These are phyloP conservation scores for Rhizomys pruinosus DNA, from an alignment of 2,113 vertebrate species.

Conservation along the genomic window DNA sequence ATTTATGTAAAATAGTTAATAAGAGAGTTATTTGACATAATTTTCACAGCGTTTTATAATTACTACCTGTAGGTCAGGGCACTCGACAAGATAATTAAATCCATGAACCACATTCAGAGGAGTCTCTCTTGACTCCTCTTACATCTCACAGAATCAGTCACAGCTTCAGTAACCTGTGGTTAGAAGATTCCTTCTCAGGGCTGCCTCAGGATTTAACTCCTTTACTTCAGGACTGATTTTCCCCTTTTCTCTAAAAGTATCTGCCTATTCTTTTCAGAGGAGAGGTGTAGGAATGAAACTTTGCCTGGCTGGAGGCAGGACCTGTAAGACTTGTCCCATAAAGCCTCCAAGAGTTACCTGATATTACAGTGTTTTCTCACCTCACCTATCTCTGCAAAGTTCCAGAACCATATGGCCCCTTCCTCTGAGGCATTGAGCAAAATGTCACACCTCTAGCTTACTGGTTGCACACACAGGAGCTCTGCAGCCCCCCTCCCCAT, in stretches of 20 bases:
- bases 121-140: not conserved
- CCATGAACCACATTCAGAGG: not conserved
- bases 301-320: too few species aligned
- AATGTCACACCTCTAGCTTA: too few species aligned
- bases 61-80: not conserved
- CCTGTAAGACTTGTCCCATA: too few species aligned
- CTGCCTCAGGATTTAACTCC: conserved; percentile 20
- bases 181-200: not conserved
- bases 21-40: not conserved
- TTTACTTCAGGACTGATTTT: not conserved
- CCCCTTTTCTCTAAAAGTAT: not conserved
- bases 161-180: not conserved
- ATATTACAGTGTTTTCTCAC: too few species aligned
- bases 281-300: too few species aligned
- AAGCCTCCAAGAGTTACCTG: too few species aligned
- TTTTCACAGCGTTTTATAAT: conserved; percentile 44
- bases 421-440: too few species aligned
- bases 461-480: too few species aligned
- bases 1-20: conserved; percentile 17
- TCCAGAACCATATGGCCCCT: too few species aligned
- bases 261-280: not conserved
- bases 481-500: too few species aligned
- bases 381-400: too few species aligned
- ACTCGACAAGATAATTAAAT: conserved; percentile 13
- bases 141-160: not conserved